Evolutionary conservation across 1,140 invertebrate genomes (phyloP), one percentile per base, ranked within the genome.

Genomic region (Pteromalus puparum): DNA sequence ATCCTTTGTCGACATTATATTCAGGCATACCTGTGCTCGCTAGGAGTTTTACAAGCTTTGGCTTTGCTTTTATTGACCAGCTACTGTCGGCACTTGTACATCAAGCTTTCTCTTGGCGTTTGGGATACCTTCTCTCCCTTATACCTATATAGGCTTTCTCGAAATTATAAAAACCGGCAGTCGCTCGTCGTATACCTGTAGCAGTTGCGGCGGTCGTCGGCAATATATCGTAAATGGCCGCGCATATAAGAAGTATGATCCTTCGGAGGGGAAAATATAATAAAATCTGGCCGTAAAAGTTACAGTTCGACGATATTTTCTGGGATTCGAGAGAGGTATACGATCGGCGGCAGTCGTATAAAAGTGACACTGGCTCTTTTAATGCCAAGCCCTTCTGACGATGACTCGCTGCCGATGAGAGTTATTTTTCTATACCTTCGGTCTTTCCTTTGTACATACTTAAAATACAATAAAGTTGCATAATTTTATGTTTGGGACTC

Each of bases 391-490:
- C 48, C 12, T 26, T 0, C 30, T 7, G 67, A 21, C 0, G n/a
- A 34, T 34, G 21, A 34, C 53, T 61, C 48, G 72, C n/a, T 15
- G 5, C 2, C 7, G 18, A 61, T 61, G 6, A 26, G 70, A 42
- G 6, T 61, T 61, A n/a, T 61, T 61, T 21, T 53, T 15, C 48
- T 53, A 10, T 48, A 53, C 18, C 48, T 26, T 28, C 70, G 21
- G 75, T 4, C 38, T 85, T 30, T 78, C 61, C 70, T 80, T 48
- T 81, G 67, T 12, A n/a, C 46, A 28, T 26, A 65, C 79, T 86
- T 74, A 67, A 84, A 74, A 80, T 80, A 65, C 76, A 80, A 84
- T 84, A 84, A 84, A 84, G 76, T 84, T 77, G 68, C 65, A 84
- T 73, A 38, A 74, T 79, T 79, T 79, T 74, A 72, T 74, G 73